These are phyloP conservation scores for Limulus polyphemus DNA, from an alignment of 2,888 invertebrate species.

Conservation along the genomic window DNA sequence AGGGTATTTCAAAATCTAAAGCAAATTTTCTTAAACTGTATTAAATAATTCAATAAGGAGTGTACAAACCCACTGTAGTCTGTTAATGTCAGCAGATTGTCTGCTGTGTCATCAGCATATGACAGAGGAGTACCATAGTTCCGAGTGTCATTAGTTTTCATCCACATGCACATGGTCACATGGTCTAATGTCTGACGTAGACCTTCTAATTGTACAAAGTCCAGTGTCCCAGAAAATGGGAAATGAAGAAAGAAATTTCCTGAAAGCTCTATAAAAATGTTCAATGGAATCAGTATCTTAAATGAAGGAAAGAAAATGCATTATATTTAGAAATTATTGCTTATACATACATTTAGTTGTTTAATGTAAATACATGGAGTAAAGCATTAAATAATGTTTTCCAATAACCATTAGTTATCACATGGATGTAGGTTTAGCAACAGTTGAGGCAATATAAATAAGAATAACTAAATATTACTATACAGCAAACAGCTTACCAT, in stretches of 20 bases:
- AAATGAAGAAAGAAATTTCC: conserved; percentile 48
- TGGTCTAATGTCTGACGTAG: conserved; percentile 40
- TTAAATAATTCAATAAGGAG: neutral
- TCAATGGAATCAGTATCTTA: neutral
- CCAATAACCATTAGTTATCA: too few relatives aligned
- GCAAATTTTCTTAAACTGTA: neutral
- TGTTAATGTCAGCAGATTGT: conserved; percentile 53
- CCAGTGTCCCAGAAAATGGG: conserved; percentile 44
- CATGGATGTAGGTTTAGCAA: too few relatives aligned
- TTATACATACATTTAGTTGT: too few relatives aligned
- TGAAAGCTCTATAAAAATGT: conserved; percentile 24
- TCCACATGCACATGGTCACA: conserved; percentile 52
- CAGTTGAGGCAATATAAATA: too few relatives aligned
- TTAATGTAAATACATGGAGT: too few relatives aligned
- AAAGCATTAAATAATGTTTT: too few relatives aligned
- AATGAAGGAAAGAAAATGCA: neutral
- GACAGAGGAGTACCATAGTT: conserved; percentile 57
- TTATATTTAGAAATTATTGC: too few relatives aligned
- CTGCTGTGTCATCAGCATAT: conserved; percentile 47
- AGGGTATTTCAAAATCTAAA: neutral
- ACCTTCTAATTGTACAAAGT: conserved; percentile 45
- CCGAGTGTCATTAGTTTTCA: conserved; percentile 47
- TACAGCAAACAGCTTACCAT: too few relatives aligned
- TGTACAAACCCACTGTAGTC: conserved; percentile 53
- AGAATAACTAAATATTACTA: too few relatives aligned